Conservation (phyloP, 1,140 invertebrate genomes). For the Formica exsecta region DNA sequence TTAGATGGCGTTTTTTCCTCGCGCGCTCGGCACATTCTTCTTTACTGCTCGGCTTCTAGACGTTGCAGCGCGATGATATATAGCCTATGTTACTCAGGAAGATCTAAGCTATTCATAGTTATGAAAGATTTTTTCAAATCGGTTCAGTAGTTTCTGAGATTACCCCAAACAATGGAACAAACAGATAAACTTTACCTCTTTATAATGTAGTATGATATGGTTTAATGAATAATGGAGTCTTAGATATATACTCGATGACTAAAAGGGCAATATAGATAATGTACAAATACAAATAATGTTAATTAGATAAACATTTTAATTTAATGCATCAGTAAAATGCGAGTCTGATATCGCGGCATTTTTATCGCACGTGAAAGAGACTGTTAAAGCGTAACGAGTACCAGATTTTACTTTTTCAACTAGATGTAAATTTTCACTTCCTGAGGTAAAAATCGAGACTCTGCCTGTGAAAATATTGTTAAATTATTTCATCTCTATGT, state of each 20-base stretch:
- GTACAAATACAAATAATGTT: background rate
- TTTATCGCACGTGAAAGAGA: slow-evolving; percentile 94
- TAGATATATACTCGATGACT: background rate
- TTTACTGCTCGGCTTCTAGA: too few species aligned
- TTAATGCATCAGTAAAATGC: slow-evolving; percentile 63
- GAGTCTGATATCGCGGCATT: slow-evolving; percentile 89
- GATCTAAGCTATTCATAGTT: too few species aligned
- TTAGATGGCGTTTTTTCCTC: background rate
- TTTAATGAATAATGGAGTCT: background rate
- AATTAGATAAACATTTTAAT: background rate
- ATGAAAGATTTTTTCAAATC: too few species aligned
- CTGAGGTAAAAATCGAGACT: slow-evolving; percentile 94
- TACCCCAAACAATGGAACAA: too few species aligned
- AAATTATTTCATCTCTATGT: slow-evolving; percentile 5
- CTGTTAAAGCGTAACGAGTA: slow-evolving; percentile 92
- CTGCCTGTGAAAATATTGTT: slow-evolving; percentile 86
- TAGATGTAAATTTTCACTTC: slow-evolving; percentile 93
- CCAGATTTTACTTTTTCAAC: slow-evolving; percentile 93
- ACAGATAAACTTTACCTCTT: too few species aligned
- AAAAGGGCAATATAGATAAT: too few species aligned
- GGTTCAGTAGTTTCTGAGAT: too few species aligned
- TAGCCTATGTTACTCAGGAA: too few species aligned
- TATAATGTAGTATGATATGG: too few species aligned
- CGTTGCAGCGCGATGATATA: too few species aligned
- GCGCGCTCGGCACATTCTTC: too few species aligned